Evolutionary conservation across 2,797 vertebrate species (phyloP), one percentile per base, ranked within the genome.

Genomic region (Brachyrhaphis roseni): DNA sequence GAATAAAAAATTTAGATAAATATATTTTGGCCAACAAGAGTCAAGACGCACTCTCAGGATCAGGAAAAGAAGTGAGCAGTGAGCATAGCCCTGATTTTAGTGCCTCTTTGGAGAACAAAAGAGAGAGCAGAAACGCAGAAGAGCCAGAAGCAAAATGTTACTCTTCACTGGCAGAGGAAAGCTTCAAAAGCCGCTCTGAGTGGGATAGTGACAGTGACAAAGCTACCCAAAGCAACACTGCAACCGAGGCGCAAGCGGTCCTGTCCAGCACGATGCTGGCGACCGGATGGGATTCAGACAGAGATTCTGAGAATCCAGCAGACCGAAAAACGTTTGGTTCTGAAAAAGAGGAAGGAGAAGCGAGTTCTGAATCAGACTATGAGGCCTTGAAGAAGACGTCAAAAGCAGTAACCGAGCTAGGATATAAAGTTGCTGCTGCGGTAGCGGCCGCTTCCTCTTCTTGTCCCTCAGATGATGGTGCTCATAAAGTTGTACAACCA

Each of bases 311-410:
- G 88, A 95, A 94, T 57, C 82, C 92, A 46, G 82, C 89, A 8
- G 80, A 78, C 51, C 94, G 85, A 78, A 88, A 13, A 4, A 82
- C 68, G 0, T 92, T 89, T 62, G 90, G 95, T 39, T 98, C 97
- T 43, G 94, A 97, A 76, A 99, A 98, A 92, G 98, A 99, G 79
- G 98, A 99, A 93, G 98, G 98, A 1, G 98, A 99, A 83, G 98
- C 98, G 13, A 97, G 97, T 5, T 97, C 98, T 1, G 98, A 97
- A 76, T 97, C 98, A 0, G 98, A 98, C 18, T 84, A 85, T 0
- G 97, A 97, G 68, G 57, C 84, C 57, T 91, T 83, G 18, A 96
- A 92, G 84, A 91, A 94, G 1, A 84, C 64, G 41, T 77, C 72
- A 0, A 87, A 78, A 1, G 59, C 88, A 0, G 80, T 20, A 28